phyloP scores from a whole-genome alignment of 2,888 invertebrate genomes.

The Andrena praecox region DNA sequence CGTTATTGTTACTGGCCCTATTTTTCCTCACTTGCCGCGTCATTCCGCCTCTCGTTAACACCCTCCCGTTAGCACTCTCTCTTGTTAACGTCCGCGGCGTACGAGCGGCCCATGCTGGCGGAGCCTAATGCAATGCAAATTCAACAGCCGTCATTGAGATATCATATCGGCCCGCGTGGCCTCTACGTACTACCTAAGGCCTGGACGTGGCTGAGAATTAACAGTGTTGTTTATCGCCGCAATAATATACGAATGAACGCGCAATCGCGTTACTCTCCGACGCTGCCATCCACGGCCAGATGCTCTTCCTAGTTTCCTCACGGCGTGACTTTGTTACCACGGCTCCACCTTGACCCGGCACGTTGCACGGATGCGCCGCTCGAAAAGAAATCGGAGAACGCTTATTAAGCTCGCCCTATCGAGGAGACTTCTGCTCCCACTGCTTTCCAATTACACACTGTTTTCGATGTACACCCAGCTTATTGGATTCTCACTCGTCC shows the following conservation, averaged over 20 bases:
- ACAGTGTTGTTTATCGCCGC: constrained; percentile 58
- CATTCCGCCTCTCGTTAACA: constrained; percentile 53
- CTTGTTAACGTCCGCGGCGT: constrained; percentile 43
- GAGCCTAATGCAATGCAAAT: constrained; percentile 63
- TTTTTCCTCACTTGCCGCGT: constrained; percentile 48
- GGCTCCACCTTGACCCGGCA: constrained; percentile 30
- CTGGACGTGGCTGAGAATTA: constrained; percentile 52
- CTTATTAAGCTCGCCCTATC: constrained; percentile 15
- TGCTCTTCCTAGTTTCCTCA: constrained; percentile 45
- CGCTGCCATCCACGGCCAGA: constrained; percentile 9
- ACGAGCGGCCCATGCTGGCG: constrained; percentile 4
- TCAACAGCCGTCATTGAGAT: constrained; percentile 63
- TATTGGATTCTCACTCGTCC: no score
- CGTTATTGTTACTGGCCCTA: constrained; percentile 51
- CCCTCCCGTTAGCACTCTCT: constrained; percentile 44
- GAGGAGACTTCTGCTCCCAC: background rate
- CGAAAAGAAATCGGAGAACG: constrained; percentile 10
- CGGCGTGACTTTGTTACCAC: constrained; percentile 38
- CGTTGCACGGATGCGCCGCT: background rate
- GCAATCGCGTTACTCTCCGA: constrained; percentile 48
- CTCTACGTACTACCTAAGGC: constrained; percentile 10
- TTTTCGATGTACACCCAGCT: background rate
- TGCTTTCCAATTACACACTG: background rate
- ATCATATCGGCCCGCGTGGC: constrained; percentile 50
- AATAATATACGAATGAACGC: constrained; percentile 51